These are phyloP conservation scores for Halyomorpha halys DNA, from an alignment of 1,140 invertebrate species.

Conservation along the genomic window DNA sequence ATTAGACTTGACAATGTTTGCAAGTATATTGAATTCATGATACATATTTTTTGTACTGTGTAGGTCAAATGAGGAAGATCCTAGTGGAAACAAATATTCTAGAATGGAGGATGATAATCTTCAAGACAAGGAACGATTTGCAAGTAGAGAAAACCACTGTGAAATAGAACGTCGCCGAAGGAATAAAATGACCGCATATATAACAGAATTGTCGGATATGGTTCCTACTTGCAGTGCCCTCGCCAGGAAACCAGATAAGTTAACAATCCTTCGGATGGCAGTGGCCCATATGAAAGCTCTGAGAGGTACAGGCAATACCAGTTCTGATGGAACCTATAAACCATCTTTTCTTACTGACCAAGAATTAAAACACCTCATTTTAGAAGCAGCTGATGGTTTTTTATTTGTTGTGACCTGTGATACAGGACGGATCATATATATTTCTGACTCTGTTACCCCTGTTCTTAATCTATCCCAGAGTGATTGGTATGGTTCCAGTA, in stretches of 20 bases:
- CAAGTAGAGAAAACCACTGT: constrained; percentile 97
- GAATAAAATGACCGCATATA: constrained; percentile 99
- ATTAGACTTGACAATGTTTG: too few species aligned
- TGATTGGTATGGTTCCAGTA: constrained; percentile 92
- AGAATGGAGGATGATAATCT: constrained; percentile 86
- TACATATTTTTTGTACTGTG: not conserved
- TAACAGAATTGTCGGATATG: constrained; percentile 99
- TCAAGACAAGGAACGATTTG: constrained; percentile 92
- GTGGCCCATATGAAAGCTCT: constrained; percentile 98
- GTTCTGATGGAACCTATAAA: constrained; percentile 88
- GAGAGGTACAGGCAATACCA: constrained; percentile 89
- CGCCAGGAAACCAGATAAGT: constrained; percentile 96
- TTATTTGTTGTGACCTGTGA: constrained; percentile 98
- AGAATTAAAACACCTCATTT: constrained; percentile 95
- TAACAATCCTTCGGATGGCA: constrained; percentile 98
- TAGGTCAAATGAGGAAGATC: constrained; percentile 72
- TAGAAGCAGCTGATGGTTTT: constrained; percentile 99
- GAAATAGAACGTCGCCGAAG: constrained; percentile 95
- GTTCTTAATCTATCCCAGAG: constrained; percentile 93
- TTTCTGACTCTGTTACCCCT: constrained; percentile 94
- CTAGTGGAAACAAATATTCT: constrained; percentile 65
- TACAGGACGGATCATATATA: constrained; percentile 92
- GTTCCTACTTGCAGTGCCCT: constrained; percentile 96
- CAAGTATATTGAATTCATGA: too few species aligned
- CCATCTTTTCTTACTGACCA: constrained; percentile 98